A percentile compares a stretch with the other conserved stretches of the same genome.
phyloP scores from a whole-genome alignment of 1,140 invertebrate genomes.

The Drosophila equinoxialis region DNA sequence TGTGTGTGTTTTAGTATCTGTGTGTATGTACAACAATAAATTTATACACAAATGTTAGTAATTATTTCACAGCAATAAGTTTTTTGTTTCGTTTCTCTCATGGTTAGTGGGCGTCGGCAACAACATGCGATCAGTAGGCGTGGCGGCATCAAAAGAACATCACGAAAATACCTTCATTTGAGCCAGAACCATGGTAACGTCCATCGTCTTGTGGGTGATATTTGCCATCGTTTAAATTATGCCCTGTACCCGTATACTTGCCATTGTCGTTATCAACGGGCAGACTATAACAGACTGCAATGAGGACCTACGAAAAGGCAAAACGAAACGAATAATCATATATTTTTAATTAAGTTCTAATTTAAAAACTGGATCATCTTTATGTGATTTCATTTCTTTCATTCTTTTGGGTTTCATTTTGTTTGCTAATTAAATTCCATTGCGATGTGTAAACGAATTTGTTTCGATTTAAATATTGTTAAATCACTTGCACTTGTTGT shows the following conservation, averaged over 20 bases:
- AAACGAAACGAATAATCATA: neutral
- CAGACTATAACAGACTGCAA: constrained; percentile 69
- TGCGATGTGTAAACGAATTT: neutral
- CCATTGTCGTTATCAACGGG: constrained; percentile 68
- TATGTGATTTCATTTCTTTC: neutral
- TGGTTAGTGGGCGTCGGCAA: constrained; percentile 54
- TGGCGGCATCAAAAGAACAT: constrained; percentile 36
- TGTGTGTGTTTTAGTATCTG: constrained; percentile 1
- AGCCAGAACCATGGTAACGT: constrained; percentile 63
- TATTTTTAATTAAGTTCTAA: neutral
- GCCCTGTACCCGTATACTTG: constrained; percentile 74
- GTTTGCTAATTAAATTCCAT: constrained; percentile 10
- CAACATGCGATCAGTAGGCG: constrained; percentile 61
- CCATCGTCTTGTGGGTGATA: constrained; percentile 73
- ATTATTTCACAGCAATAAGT: constrained; percentile 21
- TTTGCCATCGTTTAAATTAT: constrained; percentile 63
- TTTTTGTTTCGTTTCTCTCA: constrained; percentile 10
- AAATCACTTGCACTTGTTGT: constrained; percentile 5
- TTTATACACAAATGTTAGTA: constrained; percentile 44
- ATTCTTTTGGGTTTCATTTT: neutral
- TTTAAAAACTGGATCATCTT: neutral
- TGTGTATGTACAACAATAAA: constrained; percentile 26
- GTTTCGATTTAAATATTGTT: neutral
- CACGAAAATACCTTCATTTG: constrained; percentile 77
- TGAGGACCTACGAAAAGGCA: constrained; percentile 49